Evolutionary conservation across 1,140 invertebrate genomes (phyloP), one percentile per base, ranked within the genome.

Genomic region (Berghia stephanieae): DNA sequence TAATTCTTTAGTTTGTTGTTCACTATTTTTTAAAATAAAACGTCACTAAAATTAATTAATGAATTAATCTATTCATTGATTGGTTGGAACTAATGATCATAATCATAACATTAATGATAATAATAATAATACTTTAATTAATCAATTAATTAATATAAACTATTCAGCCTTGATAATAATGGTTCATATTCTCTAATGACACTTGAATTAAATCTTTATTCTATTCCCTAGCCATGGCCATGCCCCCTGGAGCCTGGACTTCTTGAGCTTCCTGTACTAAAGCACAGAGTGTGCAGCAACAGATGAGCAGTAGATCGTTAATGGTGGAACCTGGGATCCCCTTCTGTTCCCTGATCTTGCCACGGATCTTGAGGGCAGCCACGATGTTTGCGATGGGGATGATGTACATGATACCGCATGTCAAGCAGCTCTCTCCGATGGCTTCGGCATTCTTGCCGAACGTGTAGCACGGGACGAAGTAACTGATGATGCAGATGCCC

Each of bases 401-500:
- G 13, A 87, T 57, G 55, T 82, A 83, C 6, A 81, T 79, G 1
- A 86, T 1, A 1, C 87, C 87, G 72, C 86, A 89, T 3, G 86
- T 60, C 24, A 85, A 72, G 77, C 88, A 89, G n/a, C 77, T 80
- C 42, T 88, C 86, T 1, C 86, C 87, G 1, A 88, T 81, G 0
- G 86, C 86, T 68, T 89, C 88, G 18, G 88, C 86, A 79, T 88
- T 88, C 75, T 86, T 86, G 10, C 88, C 88, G 69, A 86, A 85
- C 67, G 83, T 82, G 78, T 88, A 87, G 66, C 88, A 89, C 10
- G 88, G 88, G 16, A 86, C 81, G 57, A 88, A 83, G 79, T 85
- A 88, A n/a, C 85, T 79, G 27, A 88, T 80, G 10, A 88, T 81
- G 79, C 87, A 88, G 36, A 89, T 60, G 16, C 85, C 83, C 27